Conservation (phyloP, 2,888 invertebrate genomes). For the Nomada goodeniana region DNA sequence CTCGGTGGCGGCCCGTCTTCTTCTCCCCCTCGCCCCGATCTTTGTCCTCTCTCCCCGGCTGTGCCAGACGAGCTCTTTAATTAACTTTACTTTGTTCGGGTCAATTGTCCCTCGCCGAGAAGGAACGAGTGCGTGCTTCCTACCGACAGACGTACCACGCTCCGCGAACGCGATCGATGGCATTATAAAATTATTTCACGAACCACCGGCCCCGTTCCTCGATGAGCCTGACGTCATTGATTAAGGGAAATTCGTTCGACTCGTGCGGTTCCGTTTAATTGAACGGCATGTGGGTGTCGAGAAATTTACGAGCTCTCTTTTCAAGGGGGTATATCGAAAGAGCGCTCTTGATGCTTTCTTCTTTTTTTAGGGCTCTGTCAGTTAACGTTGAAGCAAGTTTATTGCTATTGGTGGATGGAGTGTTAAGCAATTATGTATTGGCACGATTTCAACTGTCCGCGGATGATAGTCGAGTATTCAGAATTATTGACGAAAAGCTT, state of each 20-base stretch:
- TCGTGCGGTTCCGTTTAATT: neutral
- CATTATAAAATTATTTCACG: slow-evolving; percentile 55
- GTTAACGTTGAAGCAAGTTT: no score
- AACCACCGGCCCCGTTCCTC: neutral
- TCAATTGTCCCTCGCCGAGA: slow-evolving; percentile 66
- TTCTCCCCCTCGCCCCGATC: neutral
- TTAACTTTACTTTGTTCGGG: slow-evolving; percentile 68
- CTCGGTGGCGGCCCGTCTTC: neutral
- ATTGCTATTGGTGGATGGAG: no score
- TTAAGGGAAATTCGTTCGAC: neutral
- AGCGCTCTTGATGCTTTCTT: no score
- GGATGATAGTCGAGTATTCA: no score
- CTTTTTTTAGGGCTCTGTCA: no score
- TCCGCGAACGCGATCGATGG: slow-evolving; percentile 30
- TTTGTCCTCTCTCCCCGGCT: slow-evolving; percentile 32
- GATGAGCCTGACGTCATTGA: neutral
- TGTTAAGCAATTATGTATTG: no score
- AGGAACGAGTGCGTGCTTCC: slow-evolving; percentile 49
- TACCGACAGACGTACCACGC: slow-evolving; percentile 37
- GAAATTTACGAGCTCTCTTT: neutral
- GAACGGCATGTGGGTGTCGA: neutral
- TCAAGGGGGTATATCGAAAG: no score
- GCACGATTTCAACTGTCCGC: no score
- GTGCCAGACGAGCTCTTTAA: slow-evolving; percentile 67
- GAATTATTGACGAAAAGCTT: no score